Base-by-base conservation (phyloP, 1,140 invertebrate species). In the Arion vulgaris region DNA sequence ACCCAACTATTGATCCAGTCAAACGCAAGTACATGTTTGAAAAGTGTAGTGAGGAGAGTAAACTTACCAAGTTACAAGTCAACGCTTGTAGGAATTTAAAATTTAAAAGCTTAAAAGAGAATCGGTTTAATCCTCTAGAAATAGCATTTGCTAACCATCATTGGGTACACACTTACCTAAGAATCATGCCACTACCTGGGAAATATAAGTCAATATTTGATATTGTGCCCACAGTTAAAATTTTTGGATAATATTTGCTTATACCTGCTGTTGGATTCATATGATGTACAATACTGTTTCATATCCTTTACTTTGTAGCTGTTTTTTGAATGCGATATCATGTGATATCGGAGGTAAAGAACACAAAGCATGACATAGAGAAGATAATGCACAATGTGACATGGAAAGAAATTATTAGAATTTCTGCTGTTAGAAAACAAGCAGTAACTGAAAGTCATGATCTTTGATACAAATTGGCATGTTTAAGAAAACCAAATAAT, bases 131-230 rank as follows among this genome's bases (percentile, higher is more conserved):
- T 85, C n/a, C 66, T 73, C 0, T n/a, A 9, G 36, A 81, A 36
- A 82, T 85, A 66, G 87, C 89, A n/a, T 91, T 88, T 83, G 87
- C 89, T n/a, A 85, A 85, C 28, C 90, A 91, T 85, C 89, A 91
- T 75, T 90, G 90, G 90, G 86, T 87, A 34, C 90, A 91, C 82
- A 90, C 90, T n/a, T 91, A 90, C 69, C 82, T 90, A 53, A 86
- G 87, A 36, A 85, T 32, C 1, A 53, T 88, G 39, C 85, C 84
- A 66, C 26, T 87, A 38, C 73, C 88, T 7, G 87, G 87, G 75
- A 85, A 86, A 62, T 86, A 86, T 0, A 76, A 87, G 1, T 83
- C 87, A 81, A 88, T 91, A 49, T 75, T 86, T 53, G 80, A 83
- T 28, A 66, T 91, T 76, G 84, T 90, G 23, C 86, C 89, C 39